Evolutionary conservation across 1,140 invertebrate species (phyloP), one percentile per base, ranked within the genome.

Genomic region (Euglossa dilemma): DNA sequence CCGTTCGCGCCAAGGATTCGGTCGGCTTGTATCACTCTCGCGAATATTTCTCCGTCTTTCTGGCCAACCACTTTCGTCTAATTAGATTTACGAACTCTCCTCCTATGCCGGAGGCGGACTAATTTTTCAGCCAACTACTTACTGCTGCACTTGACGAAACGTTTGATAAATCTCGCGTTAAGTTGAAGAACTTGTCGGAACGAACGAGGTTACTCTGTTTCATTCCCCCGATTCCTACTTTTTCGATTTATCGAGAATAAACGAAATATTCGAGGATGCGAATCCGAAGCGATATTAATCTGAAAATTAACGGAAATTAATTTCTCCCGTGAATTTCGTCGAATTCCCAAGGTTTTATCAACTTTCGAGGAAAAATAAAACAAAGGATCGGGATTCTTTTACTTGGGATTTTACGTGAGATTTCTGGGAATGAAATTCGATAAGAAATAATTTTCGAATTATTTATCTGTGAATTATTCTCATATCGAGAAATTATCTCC

Each of bases 111-210:
- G 52, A 12, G 52, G 14, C 12, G 9, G 52, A n/a, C 61, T 28
- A 76, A 76, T 66, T 54, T 77, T 50, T 77, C 50, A 45, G 25
- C 43, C 63, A 77, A 77, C 12, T 20, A 16, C 50, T 56, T 36
- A 7, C 61, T 12, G 50, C 47, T 43, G 20, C 18, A n/a, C 61
- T 66, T 25, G 25, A 0, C 28, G 47, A 20, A 69, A 78, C 23
- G 36, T 12, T 69, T 43, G 7, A 59, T 69, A 78, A 69, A 69
- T 69, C 23, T 56, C 43, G 76, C 36, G 43, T 78, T 45, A 66
- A 45, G 69, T 59, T 47, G 52, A 52, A 59, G 54, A 14, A n/a
- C 14, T 20, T 25, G 14, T 16, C 18, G 36, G 52, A n/a, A 59
- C n/a, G 69, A 59, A 78, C 11, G 52, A 57, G 43, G 36, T 59